Evolutionary conservation across 92 coral and sea anemone genomes (phyloP), one percentile per base, ranked within the genome.

Genomic region (Zoanthus gigantus): DNA sequence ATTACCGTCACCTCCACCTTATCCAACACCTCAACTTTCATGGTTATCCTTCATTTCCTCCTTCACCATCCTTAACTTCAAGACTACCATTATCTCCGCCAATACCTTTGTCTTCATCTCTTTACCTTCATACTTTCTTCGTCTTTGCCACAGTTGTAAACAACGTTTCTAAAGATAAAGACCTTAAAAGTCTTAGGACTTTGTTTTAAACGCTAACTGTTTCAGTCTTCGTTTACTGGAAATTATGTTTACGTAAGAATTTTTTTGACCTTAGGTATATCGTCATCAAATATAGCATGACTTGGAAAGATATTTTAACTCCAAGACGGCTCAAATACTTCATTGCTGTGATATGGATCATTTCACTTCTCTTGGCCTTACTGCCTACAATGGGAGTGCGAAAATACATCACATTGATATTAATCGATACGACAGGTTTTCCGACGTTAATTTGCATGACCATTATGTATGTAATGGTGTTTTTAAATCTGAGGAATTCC

Each of bases 351-450:
- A 13, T 81, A 28, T 81, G 85, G 85, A 53, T 66, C 17, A 14
- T 81, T 16, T 67, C 85, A 18, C 65, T 81, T 44, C 9, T 81
- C 2, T 28, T 81, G 63, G 61, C 85, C 45, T 46, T 81, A 47
- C 85, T 66, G 32, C 76, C 85, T 4, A 66, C 63, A 3, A 81
- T 81, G 85, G 85, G 85, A 47, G 52, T 81, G 18, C 60, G 75
- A 65, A 53, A 66, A 3, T 47, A 68, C 47, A 8, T 46, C 75
- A 81, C 85, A 10, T 23, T 81, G 85, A 30, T 66, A 63, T 75
- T 81, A 0, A 31, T 66, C 23, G 85, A 81, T 23, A 30, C 63
- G 12, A 29, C 32, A 17, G 85, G 85, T 6, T 58, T 81, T 45
- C 75, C 85, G 28, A 66, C 85, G 2, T 67, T 81, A 12, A 81